Base-by-base conservation (phyloP, 2,888 invertebrate genomes). In the Ochlodes sylvanus region DNA sequence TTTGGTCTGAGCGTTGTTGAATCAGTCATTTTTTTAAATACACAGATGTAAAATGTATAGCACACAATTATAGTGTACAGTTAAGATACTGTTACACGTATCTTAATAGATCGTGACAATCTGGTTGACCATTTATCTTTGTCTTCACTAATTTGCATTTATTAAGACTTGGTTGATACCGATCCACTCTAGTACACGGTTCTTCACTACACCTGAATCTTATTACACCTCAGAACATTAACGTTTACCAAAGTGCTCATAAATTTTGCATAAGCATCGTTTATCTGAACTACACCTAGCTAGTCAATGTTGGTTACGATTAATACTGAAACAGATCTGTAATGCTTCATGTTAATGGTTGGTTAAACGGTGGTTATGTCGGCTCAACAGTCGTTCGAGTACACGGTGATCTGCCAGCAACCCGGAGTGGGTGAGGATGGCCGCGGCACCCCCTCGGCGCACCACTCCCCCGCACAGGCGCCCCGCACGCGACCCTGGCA, bases 401-500 rank as follows among this genome's bases (percentile, higher is more conserved):
- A 98, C 92, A 97, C 97, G 89, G 98, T 98, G 90, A 94, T 98
- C 82, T 97, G 98, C 93, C 97, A 96, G 85, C 94, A 94, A 77
- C 94, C 94, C 70, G 80, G 88, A 81, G 84, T 94, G 71, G 91
- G 91, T 17, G 94, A 94, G 57, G 93, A 95, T 75, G 95, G 95
- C 67, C 94, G 95, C 70, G 93, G 94, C 77, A 94, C 95, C 76
- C 94, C 95, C 71, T 94, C 94, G 69, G 94, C 95, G 74, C 95
- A 95, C 83, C 94, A 95, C 79, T 90, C 94, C 65, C 94, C 94
- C 56, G 87, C 93, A 78, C 88, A 94, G 82, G 92, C 95, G 74
- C 94, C 96, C 73, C 95, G 97, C 84, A 97, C 97, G 77, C 94
- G 97, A 80, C 98, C 98, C 76, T 98, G 98, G 98, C 98, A 98